Conservation (phyloP, 1,140 invertebrate species). For the Ips nitidus region DNA sequence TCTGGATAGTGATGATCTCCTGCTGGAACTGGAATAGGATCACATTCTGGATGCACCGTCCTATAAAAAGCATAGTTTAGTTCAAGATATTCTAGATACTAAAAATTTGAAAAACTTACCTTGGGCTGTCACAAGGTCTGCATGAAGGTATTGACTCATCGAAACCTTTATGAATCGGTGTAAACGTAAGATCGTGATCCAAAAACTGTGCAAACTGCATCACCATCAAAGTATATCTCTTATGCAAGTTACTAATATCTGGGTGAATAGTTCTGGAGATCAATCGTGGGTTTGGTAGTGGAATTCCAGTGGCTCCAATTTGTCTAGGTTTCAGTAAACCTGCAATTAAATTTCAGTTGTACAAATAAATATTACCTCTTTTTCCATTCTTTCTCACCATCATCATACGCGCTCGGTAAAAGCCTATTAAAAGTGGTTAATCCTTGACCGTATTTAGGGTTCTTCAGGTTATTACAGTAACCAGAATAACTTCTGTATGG, state of each 20-base stretch:
- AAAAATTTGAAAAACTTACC: constrained; percentile 39
- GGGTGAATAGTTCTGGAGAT: constrained; percentile 85
- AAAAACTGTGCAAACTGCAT: constrained; percentile 94
- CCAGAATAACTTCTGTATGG: constrained; percentile 83
- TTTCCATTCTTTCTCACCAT: constrained; percentile 58
- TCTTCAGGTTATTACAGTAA: constrained; percentile 87
- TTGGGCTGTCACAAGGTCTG: constrained; percentile 76
- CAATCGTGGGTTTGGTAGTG: constrained; percentile 37
- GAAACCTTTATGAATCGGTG: constrained; percentile 79
- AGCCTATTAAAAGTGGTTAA: constrained; percentile 84
- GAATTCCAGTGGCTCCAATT: constrained; percentile 68
- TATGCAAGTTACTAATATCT: constrained; percentile 72
- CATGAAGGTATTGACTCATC: constrained; percentile 51
- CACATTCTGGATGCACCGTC: constrained; percentile 86
- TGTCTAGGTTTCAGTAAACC: constrained; percentile 72
- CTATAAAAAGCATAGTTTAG: constrained; percentile 11
- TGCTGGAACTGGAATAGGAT: constrained; percentile 80
- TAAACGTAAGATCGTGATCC: constrained; percentile 91
- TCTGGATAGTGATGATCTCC: constrained; percentile 85
- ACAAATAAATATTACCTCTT: background rate
- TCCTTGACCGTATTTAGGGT: constrained; percentile 82
- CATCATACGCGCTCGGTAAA: constrained; percentile 83
- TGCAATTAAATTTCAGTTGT: constrained; percentile 13
- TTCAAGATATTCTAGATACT: background rate
- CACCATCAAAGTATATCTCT: constrained; percentile 85